Base-by-base conservation (phyloP, 2,797 vertebrate species). In the Thamnophis elegans region DNA sequence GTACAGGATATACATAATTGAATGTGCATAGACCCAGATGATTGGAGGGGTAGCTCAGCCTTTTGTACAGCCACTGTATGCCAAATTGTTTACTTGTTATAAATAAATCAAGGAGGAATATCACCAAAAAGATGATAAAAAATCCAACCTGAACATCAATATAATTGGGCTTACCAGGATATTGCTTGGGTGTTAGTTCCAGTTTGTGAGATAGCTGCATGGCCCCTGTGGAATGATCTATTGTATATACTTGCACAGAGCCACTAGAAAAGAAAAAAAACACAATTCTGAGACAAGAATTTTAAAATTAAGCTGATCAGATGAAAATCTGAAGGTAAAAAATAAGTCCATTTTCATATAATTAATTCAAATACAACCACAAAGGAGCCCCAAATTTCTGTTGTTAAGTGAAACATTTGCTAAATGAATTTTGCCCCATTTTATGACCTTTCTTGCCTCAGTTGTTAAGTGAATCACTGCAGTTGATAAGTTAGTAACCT, bases 171-270 rank as follows among this genome's bases (percentile, higher is more conserved):
- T 97, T 96, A 98, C 98, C 98, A 94, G 98, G 99, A 96, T 99
- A 99, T 93, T 99, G 99, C 98, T 99, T 99, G 86, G 99, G 98
- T 93, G 99, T 99, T 94, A 99, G 97, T 96, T 99, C 99, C 97
- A 99, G 97, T 96, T 98, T 99, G 98, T 99, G 99, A 82, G 99
- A 99, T 32, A 99, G 98, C 96, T 99, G 99, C 99, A 99, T 99
- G 91, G 98, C 98, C 90, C 99, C 99, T 54, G 99, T 99, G 3
- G 98, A 98, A 94, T 98, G 99, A 97, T 99, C 99, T 91, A 99
- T 98, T 85, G 98, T 99, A 97, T 99, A 99, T 92, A 99, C 99
- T 95, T 99, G 97, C 94, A 99, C 99, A 12, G 98, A 98, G 92
- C 99, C 99, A 16, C 99, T 99, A 97, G 22, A 97, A 97, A 89